These are phyloP conservation scores for Nebria salina DNA, from an alignment of 2,888 invertebrate species.

Conservation along the genomic window DNA sequence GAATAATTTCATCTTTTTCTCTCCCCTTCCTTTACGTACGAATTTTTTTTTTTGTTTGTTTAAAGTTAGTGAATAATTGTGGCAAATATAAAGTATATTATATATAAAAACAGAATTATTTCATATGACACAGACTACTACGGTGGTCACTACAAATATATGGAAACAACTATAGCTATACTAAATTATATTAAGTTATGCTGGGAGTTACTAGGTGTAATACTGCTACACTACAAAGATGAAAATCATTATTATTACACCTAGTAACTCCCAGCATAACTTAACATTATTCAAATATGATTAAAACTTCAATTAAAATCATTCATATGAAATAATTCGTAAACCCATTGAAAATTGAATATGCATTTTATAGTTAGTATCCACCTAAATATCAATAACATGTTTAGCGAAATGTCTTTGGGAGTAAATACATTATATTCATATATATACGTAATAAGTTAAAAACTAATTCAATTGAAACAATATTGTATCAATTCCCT, in stretches of 20 bases:
- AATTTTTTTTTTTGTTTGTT: background rate
- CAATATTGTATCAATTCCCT: conserved; percentile 26
- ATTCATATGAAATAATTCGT: background rate
- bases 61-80: background rate
- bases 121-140: background rate
- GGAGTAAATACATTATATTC: background rate
- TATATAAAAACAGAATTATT: background rate
- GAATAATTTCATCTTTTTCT: background rate
- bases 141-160: too few relatives aligned
- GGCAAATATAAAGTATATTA: background rate
- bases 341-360: background rate
- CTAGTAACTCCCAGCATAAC: too few relatives aligned
- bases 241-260: too few relatives aligned
- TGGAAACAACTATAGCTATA: too few relatives aligned
- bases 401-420: background rate
- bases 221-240: too few relatives aligned
- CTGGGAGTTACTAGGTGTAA: too few relatives aligned
- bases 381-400: too few relatives aligned
- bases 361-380: background rate
- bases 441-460: background rate
- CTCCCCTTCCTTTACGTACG: background rate
- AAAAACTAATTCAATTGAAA: conserved; percentile 24
- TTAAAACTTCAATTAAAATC: background rate
- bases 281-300: too few relatives aligned
- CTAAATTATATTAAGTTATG: too few relatives aligned